Evolutionary conservation across 2,113 vertebrate genomes (phyloP).

Genomic region (Scortum barcoo): DNA sequence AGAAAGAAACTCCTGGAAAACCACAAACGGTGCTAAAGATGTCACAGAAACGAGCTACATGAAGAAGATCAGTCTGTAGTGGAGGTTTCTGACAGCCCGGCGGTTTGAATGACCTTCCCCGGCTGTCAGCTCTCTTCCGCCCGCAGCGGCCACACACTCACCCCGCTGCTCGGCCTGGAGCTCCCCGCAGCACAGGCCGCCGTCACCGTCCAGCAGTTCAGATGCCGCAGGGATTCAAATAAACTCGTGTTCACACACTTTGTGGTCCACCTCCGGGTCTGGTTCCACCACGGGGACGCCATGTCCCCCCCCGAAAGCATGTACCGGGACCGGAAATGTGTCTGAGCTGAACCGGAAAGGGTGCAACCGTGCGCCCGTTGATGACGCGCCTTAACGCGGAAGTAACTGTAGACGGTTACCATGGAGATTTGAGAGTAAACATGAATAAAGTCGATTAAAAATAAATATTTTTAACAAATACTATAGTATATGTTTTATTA

Average conservation of each 20-base stretch:
- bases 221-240: slow-evolving; percentile 40
- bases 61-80: neutral
- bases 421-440: neutral
- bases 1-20: neutral
- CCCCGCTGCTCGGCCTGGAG: slow-evolving; percentile 35
- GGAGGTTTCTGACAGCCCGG: neutral
- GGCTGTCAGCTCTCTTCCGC: slow-evolving; percentile 37
- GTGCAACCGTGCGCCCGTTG: neutral
- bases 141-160: slow-evolving; percentile 46
- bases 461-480: no score
- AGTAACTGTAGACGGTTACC: neutral
- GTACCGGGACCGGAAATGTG: slow-evolving; percentile 19
- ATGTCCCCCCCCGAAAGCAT: slow-evolving; percentile 70
- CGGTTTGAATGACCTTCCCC: slow-evolving; percentile 78
- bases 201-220: slow-evolving; percentile 32
- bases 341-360: slow-evolving; percentile 64
- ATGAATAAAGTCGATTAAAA: neutral
- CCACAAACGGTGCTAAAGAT: accelerated
- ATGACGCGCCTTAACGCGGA: slow-evolving; percentile 11
- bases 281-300: slow-evolving; percentile 82
- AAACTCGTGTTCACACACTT: slow-evolving; percentile 24
- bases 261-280: slow-evolving; percentile 58
- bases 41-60: accelerated
- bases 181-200: slow-evolving; percentile 11
- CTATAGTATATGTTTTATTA: no score